phyloP scores from a whole-genome alignment of 2,797 vertebrate species.

The Sebastes alutus region DNA sequence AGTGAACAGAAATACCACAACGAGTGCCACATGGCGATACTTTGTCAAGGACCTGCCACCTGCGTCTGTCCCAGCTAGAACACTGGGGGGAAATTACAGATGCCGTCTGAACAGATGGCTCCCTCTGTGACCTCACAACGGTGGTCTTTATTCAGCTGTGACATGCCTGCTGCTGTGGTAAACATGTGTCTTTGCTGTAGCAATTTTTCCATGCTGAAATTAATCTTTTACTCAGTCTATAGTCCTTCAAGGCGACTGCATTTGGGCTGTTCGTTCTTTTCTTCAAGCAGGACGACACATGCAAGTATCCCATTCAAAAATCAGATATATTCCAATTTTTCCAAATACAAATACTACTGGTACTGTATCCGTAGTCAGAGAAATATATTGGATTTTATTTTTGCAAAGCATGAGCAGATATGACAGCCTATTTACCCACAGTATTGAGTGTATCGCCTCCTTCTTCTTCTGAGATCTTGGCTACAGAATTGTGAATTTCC shows the following conservation, averaged over 20 bases:
- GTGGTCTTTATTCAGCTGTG: conserved; percentile 20
- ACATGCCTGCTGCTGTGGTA: conserved; percentile 11
- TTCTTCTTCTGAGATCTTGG: neutral
- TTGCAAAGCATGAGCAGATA: neutral
- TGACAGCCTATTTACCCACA: neutral
- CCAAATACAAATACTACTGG: neutral
- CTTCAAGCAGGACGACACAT: neutral
- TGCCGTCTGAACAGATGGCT: conserved; percentile 13
- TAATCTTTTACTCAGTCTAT: neutral
- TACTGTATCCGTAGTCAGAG: neutral
- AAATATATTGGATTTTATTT: neutral
- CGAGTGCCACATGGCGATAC: neutral
- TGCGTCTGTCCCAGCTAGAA: neutral
- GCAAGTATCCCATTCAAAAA: neutral
- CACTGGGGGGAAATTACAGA: neutral
- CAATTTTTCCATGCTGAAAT: neutral
- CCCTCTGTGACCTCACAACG: conserved; percentile 16
- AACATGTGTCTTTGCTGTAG: neutral
- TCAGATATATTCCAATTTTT: neutral
- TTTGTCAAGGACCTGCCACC: conserved; percentile 5
- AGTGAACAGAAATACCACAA: neutral
- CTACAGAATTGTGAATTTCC: neutral
- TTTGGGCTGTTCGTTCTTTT: neutral
- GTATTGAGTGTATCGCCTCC: neutral
- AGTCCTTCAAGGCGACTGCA: neutral